Evolutionary conservation across 2,888 invertebrate species (phyloP).

Genomic region (Leucoma salicis): DNA sequence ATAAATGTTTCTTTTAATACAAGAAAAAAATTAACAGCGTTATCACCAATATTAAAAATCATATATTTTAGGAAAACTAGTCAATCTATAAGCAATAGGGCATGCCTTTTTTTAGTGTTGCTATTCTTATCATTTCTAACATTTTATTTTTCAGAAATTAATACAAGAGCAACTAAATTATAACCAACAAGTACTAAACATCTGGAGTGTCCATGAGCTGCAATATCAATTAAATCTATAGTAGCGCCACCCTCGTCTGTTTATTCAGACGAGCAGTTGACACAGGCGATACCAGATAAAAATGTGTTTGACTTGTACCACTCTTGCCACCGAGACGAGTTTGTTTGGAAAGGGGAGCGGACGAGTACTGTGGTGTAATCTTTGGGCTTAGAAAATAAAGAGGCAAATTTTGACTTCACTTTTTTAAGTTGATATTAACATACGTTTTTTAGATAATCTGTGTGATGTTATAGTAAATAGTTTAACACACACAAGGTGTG

Average conservation of each 20-base stretch:
- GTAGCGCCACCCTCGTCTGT: conserved; percentile 65
- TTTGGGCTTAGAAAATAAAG: conserved; percentile 15
- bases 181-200: conserved; percentile 41
- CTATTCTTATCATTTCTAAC: too few relatives aligned
- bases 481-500: too few relatives aligned
- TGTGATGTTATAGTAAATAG: too few relatives aligned
- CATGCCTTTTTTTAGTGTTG: too few relatives aligned
- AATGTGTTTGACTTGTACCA: conserved; percentile 70
- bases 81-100: too few relatives aligned
- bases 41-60: too few relatives aligned
- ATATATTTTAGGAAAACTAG: too few relatives aligned
- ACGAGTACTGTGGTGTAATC: conserved; percentile 36
- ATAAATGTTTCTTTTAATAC: too few relatives aligned
- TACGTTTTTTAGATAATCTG: too few relatives aligned
- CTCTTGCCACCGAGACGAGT: conserved; percentile 59
- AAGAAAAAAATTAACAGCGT: too few relatives aligned
- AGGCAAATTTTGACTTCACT: conserved; percentile 15
- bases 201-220: conserved; percentile 45
- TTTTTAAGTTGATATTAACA: background rate
- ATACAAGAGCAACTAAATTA: background rate
- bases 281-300: conserved; percentile 70
- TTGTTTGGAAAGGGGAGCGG: conserved; percentile 50
- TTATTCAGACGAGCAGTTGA: conserved; percentile 64
- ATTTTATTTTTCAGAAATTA: too few relatives aligned
- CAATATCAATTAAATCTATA: conserved; percentile 68